Conservation (phyloP, 1,140 invertebrate genomes). For the Neelides sp. region DNA sequence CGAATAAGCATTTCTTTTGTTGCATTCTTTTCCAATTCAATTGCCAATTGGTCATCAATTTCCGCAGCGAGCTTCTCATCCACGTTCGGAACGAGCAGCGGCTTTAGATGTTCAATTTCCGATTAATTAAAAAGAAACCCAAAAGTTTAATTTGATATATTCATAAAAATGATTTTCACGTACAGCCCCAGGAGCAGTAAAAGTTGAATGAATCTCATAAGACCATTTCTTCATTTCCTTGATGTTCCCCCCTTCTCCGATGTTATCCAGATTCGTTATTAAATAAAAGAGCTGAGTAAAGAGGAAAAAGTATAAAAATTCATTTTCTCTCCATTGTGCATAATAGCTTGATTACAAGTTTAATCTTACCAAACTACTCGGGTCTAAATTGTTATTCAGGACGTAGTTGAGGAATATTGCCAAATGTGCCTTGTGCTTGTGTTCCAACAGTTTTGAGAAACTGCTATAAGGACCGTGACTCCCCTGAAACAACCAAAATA, state of each 20-base stretch:
- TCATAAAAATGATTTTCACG: constrained; percentile 33
- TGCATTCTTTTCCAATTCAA: constrained; percentile 70
- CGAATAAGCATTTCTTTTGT: constrained; percentile 75
- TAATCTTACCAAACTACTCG: constrained; percentile 56
- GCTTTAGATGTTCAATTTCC: constrained; percentile 40
- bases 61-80: constrained; percentile 75
- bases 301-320: constrained; percentile 20
- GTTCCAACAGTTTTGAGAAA: constrained; percentile 52
- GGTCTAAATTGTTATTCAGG: constrained; percentile 63
- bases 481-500: constrained; percentile 41
- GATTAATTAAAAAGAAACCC: constrained; percentile 2
- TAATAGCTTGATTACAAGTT: neutral
- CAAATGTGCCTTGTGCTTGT: constrained; percentile 65
- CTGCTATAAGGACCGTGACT: constrained; percentile 70
- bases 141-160: constrained; percentile 3
- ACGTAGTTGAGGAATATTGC: constrained; percentile 82
- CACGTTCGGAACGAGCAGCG: constrained; percentile 64
- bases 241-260: constrained; percentile 54
- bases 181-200: constrained; percentile 77
- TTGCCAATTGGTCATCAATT: constrained; percentile 69
- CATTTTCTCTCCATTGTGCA: neutral
- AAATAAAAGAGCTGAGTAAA: constrained; percentile 70
- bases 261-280: constrained; percentile 63
- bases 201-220: constrained; percentile 94
- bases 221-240: constrained; percentile 93